These are phyloP conservation scores for Lordiphosa fenestrarum DNA, from an alignment of 2,888 invertebrate species.

Conservation along the genomic window DNA sequence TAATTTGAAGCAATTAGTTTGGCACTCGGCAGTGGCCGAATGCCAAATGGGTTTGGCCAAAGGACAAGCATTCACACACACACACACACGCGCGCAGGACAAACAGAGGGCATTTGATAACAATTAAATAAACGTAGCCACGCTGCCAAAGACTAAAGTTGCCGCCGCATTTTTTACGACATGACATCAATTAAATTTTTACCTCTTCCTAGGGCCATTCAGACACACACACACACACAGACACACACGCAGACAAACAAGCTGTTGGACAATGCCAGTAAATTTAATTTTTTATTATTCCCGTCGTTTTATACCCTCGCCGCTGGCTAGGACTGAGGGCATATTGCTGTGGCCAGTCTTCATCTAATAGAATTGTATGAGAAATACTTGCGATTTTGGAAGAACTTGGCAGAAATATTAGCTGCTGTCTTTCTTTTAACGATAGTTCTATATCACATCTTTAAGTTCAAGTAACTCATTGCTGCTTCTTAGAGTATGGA, in stretches of 20 bases:
- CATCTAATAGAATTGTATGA: too few species aligned
- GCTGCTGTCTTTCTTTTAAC: too few species aligned
- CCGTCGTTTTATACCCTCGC: constrained; percentile 4
- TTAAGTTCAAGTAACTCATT: too few species aligned
- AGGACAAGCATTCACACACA: constrained; percentile 17
- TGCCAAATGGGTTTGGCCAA: constrained; percentile 11
- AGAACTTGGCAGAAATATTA: too few species aligned
- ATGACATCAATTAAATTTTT: constrained; percentile 76
- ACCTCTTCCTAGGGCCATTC: constrained; percentile 29
- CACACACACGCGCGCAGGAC: constrained; percentile 6
- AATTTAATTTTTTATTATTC: constrained; percentile 50
- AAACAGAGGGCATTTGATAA: constrained; percentile 55
- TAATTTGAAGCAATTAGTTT: constrained; percentile 71
- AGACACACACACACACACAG: constrained; percentile 19
- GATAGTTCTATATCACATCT: too few species aligned
- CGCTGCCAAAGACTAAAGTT: constrained; percentile 30
- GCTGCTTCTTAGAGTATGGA: too few species aligned
- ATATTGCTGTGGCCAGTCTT: not conserved
- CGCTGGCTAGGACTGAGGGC: not conserved
- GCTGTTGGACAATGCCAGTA: constrained; percentile 41
- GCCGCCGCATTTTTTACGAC: constrained; percentile 65
- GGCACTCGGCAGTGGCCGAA: constrained; percentile 26
- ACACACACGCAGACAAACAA: constrained; percentile 12
- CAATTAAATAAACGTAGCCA: constrained; percentile 54
- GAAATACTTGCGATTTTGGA: too few species aligned